Evolutionary conservation across 2,888 invertebrate species (phyloP).

Genomic region (Calliscelio sp.): DNA sequence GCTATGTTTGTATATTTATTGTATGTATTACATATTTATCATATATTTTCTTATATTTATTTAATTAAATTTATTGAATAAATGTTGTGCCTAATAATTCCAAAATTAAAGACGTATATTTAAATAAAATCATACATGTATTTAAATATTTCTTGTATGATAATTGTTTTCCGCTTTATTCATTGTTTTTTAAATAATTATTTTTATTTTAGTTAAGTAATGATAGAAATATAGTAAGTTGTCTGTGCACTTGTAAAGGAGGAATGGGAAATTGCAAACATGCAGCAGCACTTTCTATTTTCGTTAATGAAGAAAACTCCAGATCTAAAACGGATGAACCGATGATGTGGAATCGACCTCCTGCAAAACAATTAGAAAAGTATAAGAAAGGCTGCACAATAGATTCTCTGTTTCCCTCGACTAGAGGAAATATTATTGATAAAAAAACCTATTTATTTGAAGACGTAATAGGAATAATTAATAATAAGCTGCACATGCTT

Average conservation of each 20-base stretch:
- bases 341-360: not conserved
- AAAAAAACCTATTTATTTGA: not conserved
- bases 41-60: no score
- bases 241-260: not conserved
- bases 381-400: constrained; percentile 7
- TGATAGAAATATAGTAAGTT: no score
- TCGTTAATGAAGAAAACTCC: not conserved
- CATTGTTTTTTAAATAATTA: no score
- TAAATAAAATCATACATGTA: no score
- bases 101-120: no score
- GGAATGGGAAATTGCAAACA: not conserved
- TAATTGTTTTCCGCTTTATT: no score
- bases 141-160: no score
- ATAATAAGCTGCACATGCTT: not conserved
- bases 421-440: not conserved
- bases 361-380: not conserved
- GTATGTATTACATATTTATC: no score
- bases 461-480: not conserved
- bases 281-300: constrained; percentile 4
- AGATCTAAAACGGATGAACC: constrained; percentile 24
- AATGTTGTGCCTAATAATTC: no score
- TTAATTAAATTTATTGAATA: no score
- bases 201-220: not conserved
- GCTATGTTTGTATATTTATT: no score
- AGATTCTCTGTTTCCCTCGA: not conserved